Conservation (phyloP, 1,140 invertebrate species). For the Tetranychus cinnabarinus region DNA sequence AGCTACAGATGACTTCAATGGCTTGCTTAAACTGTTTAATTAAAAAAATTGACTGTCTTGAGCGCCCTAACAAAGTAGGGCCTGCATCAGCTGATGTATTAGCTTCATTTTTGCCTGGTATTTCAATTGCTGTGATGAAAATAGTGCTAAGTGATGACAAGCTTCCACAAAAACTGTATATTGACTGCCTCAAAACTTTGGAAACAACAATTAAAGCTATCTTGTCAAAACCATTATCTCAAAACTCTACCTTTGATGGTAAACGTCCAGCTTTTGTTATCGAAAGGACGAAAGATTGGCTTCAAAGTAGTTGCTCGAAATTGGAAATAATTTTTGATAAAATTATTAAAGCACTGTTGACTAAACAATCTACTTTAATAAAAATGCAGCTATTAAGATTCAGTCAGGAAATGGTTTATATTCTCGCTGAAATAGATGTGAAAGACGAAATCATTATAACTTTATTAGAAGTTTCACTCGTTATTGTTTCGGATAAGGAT, state of each 20-base stretch:
- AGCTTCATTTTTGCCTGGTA: neutral
- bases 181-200: neutral
- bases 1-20: neutral
- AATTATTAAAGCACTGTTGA: neutral
- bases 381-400: too few species aligned
- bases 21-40: neutral
- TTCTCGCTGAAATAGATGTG: neutral
- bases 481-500: neutral
- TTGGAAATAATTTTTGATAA: neutral
- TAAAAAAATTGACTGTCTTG: neutral
- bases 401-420: too few species aligned
- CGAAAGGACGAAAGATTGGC: neutral
- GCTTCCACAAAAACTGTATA: neutral
- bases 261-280: neutral
- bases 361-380: neutral
- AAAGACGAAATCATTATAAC: neutral
- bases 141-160: neutral
- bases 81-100: neutral
- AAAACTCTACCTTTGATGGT: neutral
- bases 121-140: neutral
- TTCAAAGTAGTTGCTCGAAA: neutral
- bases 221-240: neutral
- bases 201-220: neutral
- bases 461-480: neutral
- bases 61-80: neutral